Evolutionary conservation across 1,140 invertebrate genomes (phyloP).

Genomic region (Lepidurus packardi): DNA sequence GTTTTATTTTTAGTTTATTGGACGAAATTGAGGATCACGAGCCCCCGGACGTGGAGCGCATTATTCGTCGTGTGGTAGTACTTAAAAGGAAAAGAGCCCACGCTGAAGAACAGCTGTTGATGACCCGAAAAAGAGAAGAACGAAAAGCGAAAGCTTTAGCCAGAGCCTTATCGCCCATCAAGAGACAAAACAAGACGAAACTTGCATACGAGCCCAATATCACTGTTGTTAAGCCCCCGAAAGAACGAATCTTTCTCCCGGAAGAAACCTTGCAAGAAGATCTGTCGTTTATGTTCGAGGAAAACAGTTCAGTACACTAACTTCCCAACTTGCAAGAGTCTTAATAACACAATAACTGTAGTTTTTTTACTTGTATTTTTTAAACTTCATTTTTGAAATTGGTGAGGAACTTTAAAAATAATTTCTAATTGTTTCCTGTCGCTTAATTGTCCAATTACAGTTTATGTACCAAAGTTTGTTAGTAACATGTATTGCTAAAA

Average conservation of each 20-base stretch:
- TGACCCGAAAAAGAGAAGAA: not conserved
- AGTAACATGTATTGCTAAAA: not conserved
- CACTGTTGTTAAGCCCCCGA: not conserved
- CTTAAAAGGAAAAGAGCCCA: not conserved
- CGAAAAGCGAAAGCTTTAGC: not conserved
- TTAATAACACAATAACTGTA: too few relatives aligned
- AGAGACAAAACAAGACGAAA: not conserved
- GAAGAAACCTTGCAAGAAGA: slow-evolving; percentile 4
- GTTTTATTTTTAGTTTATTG: not conserved
- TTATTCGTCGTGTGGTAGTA: not conserved
- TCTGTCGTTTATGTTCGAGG: not conserved
- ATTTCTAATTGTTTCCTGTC: too few relatives aligned
- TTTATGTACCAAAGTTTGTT: too few relatives aligned
- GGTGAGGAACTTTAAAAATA: too few relatives aligned
- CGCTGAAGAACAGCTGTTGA: not conserved
- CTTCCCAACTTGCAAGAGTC: not conserved
- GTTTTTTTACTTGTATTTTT: too few relatives aligned
- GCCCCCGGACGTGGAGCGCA: not conserved
- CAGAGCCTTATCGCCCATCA: not conserved
- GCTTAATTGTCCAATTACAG: too few relatives aligned
- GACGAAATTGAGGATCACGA: not conserved
- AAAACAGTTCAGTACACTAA: not conserved
- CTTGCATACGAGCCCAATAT: not conserved
- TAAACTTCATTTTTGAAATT: too few relatives aligned
- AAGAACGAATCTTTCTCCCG: not conserved